Conservation (phyloP, 2,113 vertebrate genomes). For the Accipiter virgatus region DNA sequence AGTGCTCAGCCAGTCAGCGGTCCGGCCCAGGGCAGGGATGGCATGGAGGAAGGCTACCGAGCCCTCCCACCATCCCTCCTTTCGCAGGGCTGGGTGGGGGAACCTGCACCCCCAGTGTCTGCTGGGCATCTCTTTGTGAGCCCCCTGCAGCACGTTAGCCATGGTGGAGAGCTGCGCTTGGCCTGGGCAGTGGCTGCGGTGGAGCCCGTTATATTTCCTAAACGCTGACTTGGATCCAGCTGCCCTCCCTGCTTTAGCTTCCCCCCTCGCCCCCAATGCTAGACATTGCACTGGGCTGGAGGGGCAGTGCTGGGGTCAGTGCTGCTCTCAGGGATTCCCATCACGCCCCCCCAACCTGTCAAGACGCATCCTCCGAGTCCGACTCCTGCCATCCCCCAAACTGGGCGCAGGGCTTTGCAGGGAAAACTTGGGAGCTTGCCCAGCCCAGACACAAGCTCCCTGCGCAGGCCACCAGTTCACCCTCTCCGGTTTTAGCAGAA, state of each 20-base stretch:
- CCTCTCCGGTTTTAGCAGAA: background rate
- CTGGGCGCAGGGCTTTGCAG: background rate
- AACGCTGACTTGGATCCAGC: background rate
- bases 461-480: background rate
- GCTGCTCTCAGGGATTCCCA: slow-evolving; percentile 32
- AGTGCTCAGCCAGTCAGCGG: background rate
- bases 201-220: background rate
- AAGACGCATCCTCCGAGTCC: background rate
- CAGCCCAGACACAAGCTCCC: background rate
- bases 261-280: background rate
- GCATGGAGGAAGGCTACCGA: background rate
- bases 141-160: background rate
- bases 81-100: background rate
- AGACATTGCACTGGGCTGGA: background rate
- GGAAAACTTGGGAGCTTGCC: background rate
- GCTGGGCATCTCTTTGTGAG: background rate
- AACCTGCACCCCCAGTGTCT: background rate
- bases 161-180: background rate
- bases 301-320: background rate
- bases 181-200: accelerated
- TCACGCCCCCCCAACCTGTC: background rate
- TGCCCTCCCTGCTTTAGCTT: background rate
- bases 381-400: background rate
- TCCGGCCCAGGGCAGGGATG: background rate
- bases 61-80: background rate